Conservation (phyloP, 2,797 vertebrate species). For the Phataginus tetradactyla region DNA sequence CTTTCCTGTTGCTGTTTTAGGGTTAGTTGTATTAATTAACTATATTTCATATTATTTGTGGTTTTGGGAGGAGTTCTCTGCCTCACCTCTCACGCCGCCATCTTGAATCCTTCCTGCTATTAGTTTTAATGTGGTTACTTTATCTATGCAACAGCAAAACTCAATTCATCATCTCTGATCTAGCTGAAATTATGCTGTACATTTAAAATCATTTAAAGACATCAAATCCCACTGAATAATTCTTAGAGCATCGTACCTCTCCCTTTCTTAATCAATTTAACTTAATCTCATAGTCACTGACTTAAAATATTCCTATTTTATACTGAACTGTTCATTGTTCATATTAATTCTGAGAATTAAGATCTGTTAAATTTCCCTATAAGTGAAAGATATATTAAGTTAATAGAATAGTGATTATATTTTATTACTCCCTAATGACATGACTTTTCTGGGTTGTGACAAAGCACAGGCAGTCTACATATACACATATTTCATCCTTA, state of each 20-base stretch:
- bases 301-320: neutral
- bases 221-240: neutral
- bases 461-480: neutral
- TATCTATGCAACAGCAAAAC: neutral
- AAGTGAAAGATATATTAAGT: neutral
- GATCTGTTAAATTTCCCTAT: neutral
- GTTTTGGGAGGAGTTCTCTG: no score
- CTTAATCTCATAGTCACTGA: neutral
- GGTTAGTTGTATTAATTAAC: no score
- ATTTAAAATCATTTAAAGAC: constrained; percentile 34
- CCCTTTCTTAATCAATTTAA: constrained; percentile 3
- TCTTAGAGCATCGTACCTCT: neutral
- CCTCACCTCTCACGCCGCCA: no score
- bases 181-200: neutral
- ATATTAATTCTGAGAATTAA: neutral
- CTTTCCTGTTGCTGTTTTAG: no score
- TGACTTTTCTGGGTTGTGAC: neutral
- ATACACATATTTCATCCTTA: neutral
- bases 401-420: neutral
- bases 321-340: neutral
- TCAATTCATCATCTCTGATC: neutral
- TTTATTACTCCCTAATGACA: neutral
- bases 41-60: no score
- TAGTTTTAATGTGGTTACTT: neutral
- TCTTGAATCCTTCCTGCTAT: neutral